Evolutionary conservation across 2,888 invertebrate genomes (phyloP).

Genomic region (Micoletzkya japonica): DNA sequence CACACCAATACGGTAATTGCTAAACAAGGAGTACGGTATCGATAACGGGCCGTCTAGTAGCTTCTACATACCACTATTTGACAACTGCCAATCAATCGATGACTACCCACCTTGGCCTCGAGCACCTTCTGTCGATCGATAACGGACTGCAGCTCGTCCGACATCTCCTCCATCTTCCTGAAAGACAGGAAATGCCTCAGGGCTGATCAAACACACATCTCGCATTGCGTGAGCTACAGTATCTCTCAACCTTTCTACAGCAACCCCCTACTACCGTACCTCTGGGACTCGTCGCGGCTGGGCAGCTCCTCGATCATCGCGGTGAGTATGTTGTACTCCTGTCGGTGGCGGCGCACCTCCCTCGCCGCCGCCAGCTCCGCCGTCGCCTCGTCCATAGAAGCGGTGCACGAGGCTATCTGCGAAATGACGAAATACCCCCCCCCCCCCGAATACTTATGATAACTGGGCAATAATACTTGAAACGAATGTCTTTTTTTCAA

Average conservation of each 20-base stretch:
- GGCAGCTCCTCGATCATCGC: constrained; percentile 50
- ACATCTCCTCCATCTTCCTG: constrained; percentile 45
- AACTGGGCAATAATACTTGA: background rate
- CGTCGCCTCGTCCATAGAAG: constrained; percentile 53
- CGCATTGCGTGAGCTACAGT: too few species aligned
- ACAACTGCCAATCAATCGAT: too few species aligned
- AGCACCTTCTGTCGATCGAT: constrained; percentile 49
- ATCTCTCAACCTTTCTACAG: too few species aligned
- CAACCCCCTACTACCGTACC: constrained; percentile 29
- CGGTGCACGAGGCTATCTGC: constrained; percentile 12
- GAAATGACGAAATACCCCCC: background rate
- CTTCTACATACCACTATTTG: too few species aligned
- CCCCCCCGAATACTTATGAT: background rate
- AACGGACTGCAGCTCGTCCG: constrained; percentile 48
- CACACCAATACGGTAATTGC: too few species aligned
- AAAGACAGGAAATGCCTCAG: background rate
- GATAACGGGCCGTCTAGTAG: too few species aligned
- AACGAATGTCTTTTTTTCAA: background rate
- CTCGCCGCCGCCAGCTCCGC: constrained; percentile 42
- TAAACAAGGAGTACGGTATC: too few species aligned
- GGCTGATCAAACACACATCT: too few species aligned
- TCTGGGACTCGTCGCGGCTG: constrained; percentile 42
- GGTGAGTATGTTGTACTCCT: constrained; percentile 55
- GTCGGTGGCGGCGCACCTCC: constrained; percentile 46
- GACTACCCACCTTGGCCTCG: constrained; percentile 42